Conservation (phyloP, 2,888 invertebrate species). For the Phortica okadai region DNA sequence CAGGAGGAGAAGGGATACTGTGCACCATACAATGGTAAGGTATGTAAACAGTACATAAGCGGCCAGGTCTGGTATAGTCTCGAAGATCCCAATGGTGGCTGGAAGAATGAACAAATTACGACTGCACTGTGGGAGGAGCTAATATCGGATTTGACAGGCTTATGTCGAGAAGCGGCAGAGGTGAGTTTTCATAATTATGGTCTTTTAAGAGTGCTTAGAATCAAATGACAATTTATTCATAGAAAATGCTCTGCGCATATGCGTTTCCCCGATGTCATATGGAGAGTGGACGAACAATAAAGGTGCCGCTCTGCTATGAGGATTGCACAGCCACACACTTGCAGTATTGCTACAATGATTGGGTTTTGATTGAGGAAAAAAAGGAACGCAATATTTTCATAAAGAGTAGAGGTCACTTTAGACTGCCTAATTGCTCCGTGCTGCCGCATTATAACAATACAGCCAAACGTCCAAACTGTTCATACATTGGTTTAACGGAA, state of each 20-base stretch:
- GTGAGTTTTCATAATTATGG: conserved; percentile 72
- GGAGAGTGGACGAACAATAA: conserved; percentile 81
- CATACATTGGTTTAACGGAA: conserved; percentile 90
- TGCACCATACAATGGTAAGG: conserved; percentile 90
- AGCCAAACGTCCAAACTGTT: conserved; percentile 83
- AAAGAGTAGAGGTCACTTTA: conserved; percentile 90
- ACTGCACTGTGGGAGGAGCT: conserved; percentile 91
- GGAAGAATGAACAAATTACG: conserved; percentile 91
- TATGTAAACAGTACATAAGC: conserved; percentile 83
- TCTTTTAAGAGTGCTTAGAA: background rate
- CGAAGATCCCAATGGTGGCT: conserved; percentile 80
- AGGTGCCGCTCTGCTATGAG: conserved; percentile 91
- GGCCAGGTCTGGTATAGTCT: conserved; percentile 88
- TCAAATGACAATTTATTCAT: conserved; percentile 47
- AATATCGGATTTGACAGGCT: conserved; percentile 86
- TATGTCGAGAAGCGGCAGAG: conserved; percentile 92
- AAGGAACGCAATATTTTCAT: conserved; percentile 87
- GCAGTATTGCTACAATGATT: conserved; percentile 94
- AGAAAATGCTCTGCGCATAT: conserved; percentile 92
- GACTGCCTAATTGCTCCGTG: conserved; percentile 89
- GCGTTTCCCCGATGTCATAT: conserved; percentile 92
- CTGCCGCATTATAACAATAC: conserved; percentile 84
- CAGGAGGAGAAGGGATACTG: conserved; percentile 82
- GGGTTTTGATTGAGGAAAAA: conserved; percentile 93
- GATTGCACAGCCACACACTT: conserved; percentile 94